Base-by-base conservation (phyloP, 2,888 invertebrate genomes). In the Amiota mariae region DNA sequence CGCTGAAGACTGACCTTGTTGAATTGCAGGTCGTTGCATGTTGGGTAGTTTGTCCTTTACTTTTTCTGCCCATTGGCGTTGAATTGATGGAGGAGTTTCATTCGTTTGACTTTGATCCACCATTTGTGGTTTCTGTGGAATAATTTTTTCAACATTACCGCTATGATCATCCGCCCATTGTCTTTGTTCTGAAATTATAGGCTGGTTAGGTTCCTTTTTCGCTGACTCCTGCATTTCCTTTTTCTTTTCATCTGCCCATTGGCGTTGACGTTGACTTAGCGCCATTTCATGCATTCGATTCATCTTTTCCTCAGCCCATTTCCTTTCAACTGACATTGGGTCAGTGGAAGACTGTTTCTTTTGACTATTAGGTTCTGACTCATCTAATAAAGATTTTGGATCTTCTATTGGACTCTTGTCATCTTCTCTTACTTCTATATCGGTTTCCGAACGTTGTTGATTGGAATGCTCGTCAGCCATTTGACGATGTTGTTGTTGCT, bases 261-360 rank as follows among this genome's bases (percentile, higher is more conserved):
- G 66, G 8, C 68, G 67, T 57, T 72, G 70, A 47, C n/a, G 51
- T 66, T 54, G 10, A 36, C 13, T 56, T 47, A 64, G 8, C n/a
- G 64, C 8, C 64, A 47, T 47, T n/a, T 64, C n/a, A 13, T 72
- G 77, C 71, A 74, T 75, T 13, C 70, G 71, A 13, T 48, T 63
- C 57, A 70, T 72, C 72, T 77, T 75, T 10, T 78, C 79, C 6
- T 76, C 78, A 1, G 73, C 57, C 78, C 75, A 73, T 36, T 71
- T 76, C 1, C 51, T 70, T 13, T 80, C 72, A 47, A 72, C 74
- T 36, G 10, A 15, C 46, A 10, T 73, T 46, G 59, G 24, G 6
- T 61, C n/a, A 4, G 36, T 36, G 6, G 36, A 36, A 36, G 54
- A 18, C 1, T 56, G 10, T 13, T 74, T 70, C 6, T 18, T 12